phyloP scores from a whole-genome alignment of 2,797 vertebrate species.

The Poeciliopsis gracilis region DNA sequence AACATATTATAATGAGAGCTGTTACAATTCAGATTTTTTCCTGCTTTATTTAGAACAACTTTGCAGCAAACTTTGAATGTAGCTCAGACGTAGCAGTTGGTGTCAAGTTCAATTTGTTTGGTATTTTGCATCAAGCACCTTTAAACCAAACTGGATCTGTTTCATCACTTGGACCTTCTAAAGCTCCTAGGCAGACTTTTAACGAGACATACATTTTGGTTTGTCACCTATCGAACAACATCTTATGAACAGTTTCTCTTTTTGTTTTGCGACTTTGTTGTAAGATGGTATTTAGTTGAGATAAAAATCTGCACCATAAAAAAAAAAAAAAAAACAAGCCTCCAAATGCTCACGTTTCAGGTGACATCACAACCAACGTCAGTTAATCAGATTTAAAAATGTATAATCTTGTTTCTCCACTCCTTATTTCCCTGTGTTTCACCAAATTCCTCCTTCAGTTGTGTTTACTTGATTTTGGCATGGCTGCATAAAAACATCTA shows the following conservation, averaged over 20 bases:
- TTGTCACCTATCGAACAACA: neutral
- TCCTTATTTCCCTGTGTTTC: neutral
- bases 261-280: neutral
- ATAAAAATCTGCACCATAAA: neutral
- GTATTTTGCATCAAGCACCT: slow-evolving; percentile 40
- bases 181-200: neutral
- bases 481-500: neutral
- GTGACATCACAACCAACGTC: neutral
- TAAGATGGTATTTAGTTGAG: neutral
- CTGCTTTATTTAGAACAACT: slow-evolving; percentile 7
- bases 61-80: neutral
- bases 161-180: neutral
- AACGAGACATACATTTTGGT: neutral
- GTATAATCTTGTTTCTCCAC: neutral
- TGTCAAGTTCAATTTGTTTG: slow-evolving; percentile 22
- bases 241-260: neutral
- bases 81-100: slow-evolving; percentile 11
- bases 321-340: neutral
- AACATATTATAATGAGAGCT: neutral
- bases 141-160: neutral
- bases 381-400: neutral
- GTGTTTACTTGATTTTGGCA: neutral
- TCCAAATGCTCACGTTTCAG: neutral
- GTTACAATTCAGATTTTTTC: neutral
- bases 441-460: neutral